Percentiles rank a stretch among this genome's conserved stretches.
Conservation (phyloP, 2,888 invertebrate genomes). For the Aquatica leii region DNA sequence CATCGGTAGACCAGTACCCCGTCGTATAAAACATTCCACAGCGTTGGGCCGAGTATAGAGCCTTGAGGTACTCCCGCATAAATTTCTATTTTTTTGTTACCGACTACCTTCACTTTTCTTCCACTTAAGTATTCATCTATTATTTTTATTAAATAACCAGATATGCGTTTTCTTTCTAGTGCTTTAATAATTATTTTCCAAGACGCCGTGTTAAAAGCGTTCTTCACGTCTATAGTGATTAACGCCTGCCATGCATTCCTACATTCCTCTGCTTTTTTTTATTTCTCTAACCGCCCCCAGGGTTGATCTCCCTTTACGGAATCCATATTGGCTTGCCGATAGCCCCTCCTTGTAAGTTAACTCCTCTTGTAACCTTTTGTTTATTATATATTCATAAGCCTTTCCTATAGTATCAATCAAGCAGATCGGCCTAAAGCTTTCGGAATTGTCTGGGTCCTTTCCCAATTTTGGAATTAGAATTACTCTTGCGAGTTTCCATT, state of each 20-base stretch:
- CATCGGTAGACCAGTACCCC: slow-evolving; percentile 10
- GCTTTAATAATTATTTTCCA: not conserved
- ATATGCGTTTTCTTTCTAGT: not conserved
- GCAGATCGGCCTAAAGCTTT: not conserved
- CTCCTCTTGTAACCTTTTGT: not conserved
- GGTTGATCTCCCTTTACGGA: not conserved
- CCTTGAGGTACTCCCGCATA: slow-evolving; percentile 4
- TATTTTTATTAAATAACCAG: not conserved
- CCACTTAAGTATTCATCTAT: not conserved
- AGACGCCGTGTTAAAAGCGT: not conserved
- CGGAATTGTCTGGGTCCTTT: not conserved
- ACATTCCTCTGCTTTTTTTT: not conserved
- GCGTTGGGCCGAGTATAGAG: slow-evolving; percentile 15
- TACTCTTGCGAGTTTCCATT: not conserved
- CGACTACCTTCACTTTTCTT: too few relatives aligned
- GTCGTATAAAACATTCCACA: slow-evolving; percentile 15
- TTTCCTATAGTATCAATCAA: not conserved
- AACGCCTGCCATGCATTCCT: not conserved
- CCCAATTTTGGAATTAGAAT: not conserved
- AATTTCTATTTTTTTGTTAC: not conserved
- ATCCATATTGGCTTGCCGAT: slow-evolving; percentile 1
- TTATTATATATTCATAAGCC: not conserved
- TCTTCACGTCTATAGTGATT: not conserved
- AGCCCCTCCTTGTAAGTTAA: not conserved
- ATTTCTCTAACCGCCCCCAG: not conserved